Percentiles rank a stretch among this genome's conserved stretches.
phyloP scores from a whole-genome alignment of 2,888 invertebrate species.

The Holacanthella duospinosa region DNA sequence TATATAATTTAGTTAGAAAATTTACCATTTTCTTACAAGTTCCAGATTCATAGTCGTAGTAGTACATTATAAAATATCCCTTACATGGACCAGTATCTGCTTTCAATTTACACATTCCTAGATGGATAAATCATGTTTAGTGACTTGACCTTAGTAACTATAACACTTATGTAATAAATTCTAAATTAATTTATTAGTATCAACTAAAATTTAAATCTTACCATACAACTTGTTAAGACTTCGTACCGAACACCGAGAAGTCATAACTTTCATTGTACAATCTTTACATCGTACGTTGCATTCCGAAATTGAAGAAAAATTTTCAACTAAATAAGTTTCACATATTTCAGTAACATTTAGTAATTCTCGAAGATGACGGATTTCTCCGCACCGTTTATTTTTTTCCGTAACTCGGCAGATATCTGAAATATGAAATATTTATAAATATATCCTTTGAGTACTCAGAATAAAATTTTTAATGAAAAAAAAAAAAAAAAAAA shows the following conservation, averaged over 20 bases:
- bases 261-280: background rate
- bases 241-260: background rate
- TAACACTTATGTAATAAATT: too few relatives aligned
- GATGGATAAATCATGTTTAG: too few relatives aligned
- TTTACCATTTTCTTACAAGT: background rate
- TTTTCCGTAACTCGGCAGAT: background rate
- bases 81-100: background rate
- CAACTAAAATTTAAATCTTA: background rate
- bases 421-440: background rate
- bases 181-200: background rate
- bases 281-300: background rate
- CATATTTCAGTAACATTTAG: background rate
- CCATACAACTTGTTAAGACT: background rate
- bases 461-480: background rate
- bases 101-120: background rate
- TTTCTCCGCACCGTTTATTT: background rate
- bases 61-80: conserved; percentile 2
- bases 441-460: background rate
- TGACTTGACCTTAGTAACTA: too few relatives aligned
- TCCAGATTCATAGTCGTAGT: background rate
- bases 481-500: background rate
- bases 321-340: background rate
- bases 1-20: background rate
- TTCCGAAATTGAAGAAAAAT: background rate
- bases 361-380: background rate